Base-by-base conservation (phyloP, 2,113 vertebrate genomes). In the Gymnorhina tibicen region DNA sequence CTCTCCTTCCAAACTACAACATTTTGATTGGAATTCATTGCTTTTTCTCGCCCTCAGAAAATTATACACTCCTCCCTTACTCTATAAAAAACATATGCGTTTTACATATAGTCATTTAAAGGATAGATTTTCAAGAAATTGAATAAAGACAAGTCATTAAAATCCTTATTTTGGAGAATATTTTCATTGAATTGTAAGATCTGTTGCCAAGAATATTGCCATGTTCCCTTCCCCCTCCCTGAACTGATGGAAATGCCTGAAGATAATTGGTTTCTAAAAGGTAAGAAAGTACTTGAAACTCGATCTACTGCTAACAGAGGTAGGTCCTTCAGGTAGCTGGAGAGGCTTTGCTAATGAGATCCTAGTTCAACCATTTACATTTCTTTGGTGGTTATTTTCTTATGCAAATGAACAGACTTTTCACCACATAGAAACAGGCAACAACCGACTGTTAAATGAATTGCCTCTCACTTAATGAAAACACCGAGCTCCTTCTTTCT, bases 261-360 rank as follows among this genome's bases (percentile, higher is more conserved):
- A 78, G 47, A 81, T 95, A 96, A 97, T 97, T 95, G 93, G 75
- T 56, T 97, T 93, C 80, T 85, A 89, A 87, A 96, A 97, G 68
- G 94, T 94, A 97, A 95, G 94, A 94, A 96, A 69, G 75, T 78
- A 85, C 96, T 97, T 96, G 97, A 97, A 97, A 96, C 77, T 85
- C 26, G 42, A 95, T 92, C 87, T 39, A 50, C 41, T 91, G 56
- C 77, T 87, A 86, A 64, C 70, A 91, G 84, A 78, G 85, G 55
- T 33, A 94, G 92, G 70, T 89, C 76, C 93, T 97, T 96, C 92
- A 89, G 93, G 97, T 95, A 93, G 52, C 88, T 87, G 59, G 73
- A 95, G 92, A 96, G 89, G 75, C 44, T 89, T 93, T 91, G 87
- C 64, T 96, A 95, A 96, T 94, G 86, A 97, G 95, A 96, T 44